Conservation (phyloP, 2,888 invertebrate genomes). For the Eilema sororculum region DNA sequence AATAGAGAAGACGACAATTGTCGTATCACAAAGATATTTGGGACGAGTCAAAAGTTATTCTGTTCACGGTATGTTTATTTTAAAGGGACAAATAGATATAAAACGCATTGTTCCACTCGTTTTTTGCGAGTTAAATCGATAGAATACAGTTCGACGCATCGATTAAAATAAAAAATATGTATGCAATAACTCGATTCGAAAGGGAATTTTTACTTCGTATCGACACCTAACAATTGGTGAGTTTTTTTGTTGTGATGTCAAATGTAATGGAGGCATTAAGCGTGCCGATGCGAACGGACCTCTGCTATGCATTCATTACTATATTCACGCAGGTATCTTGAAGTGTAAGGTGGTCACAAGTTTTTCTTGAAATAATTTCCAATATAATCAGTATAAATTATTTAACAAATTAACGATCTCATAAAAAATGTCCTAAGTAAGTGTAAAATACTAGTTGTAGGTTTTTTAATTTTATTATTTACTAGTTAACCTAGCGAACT, state of each 20-base stretch:
- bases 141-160: constrained; percentile 58
- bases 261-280: constrained; percentile 61
- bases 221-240: constrained; percentile 60
- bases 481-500: no score
- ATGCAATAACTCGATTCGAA: constrained; percentile 58
- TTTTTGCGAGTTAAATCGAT: constrained; percentile 69
- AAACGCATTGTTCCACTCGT: constrained; percentile 61
- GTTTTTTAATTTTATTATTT: no score
- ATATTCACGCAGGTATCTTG: constrained; percentile 24
- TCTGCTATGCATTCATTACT: constrained; percentile 43
- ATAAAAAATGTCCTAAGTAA: background rate
- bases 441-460: no score
- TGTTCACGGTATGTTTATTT: constrained; percentile 72
- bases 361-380: background rate
- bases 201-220: constrained; percentile 55
- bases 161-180: constrained; percentile 60
- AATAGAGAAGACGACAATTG: constrained; percentile 79
- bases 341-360: constrained; percentile 11
- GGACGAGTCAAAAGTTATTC: constrained; percentile 82
- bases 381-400: background rate
- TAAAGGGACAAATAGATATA: constrained; percentile 67
- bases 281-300: constrained; percentile 45
- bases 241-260: constrained; percentile 48
- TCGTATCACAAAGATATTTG: constrained; percentile 74
- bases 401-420: background rate